These are phyloP conservation scores for Ectobius pallidus DNA, from an alignment of 2,888 invertebrate genomes.

Conservation along the genomic window DNA sequence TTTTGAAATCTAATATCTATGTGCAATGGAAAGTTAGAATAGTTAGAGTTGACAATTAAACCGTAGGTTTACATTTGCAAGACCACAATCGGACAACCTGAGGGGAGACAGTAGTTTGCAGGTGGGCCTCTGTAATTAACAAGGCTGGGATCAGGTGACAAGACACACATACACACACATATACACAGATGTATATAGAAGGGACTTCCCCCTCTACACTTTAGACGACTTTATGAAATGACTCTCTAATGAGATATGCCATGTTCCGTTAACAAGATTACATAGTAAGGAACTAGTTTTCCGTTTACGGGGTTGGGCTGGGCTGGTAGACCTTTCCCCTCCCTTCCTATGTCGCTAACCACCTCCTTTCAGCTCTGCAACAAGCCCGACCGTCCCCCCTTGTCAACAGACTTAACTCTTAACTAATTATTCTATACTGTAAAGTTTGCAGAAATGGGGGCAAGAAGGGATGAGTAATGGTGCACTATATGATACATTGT, in stretches of 20 bases:
- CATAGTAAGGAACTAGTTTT: not conserved
- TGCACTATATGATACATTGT: too few relatives aligned
- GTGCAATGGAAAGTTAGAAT: too few relatives aligned
- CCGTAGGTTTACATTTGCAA: too few relatives aligned
- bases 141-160: not conserved
- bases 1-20: too few relatives aligned
- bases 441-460: too few relatives aligned
- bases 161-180: too few relatives aligned
- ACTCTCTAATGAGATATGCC: not conserved
- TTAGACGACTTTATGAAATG: not conserved
- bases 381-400: not conserved
- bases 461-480: too few relatives aligned
- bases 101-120: too few relatives aligned
- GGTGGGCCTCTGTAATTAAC: too few relatives aligned
- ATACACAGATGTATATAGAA: too few relatives aligned
- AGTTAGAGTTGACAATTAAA: too few relatives aligned
- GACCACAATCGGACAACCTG: too few relatives aligned
- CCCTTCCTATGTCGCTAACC: not conserved
- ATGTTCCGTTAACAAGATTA: not conserved
- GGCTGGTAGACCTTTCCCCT: not conserved
- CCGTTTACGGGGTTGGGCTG: not conserved
- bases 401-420: conserved; percentile 20
- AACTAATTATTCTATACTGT: not conserved
- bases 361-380: not conserved
- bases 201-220: not conserved